These are phyloP conservation scores for Dicycla oo DNA, from an alignment of 2,888 invertebrate species.

Conservation along the genomic window DNA sequence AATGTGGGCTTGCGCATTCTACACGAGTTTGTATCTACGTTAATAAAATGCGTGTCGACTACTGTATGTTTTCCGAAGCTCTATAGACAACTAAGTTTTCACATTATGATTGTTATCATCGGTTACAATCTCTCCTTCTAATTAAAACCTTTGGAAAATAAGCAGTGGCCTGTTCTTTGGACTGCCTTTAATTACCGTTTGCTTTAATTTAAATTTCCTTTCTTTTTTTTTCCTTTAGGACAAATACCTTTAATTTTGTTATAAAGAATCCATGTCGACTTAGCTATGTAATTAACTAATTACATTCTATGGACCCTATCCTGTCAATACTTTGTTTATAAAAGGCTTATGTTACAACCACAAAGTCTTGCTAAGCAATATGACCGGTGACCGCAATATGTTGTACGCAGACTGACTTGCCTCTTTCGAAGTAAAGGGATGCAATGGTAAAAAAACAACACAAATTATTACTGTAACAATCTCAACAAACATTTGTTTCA, in stretches of 20 bases:
- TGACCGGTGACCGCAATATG: not conserved
- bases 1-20: conserved; percentile 23
- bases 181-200: conserved; percentile 40
- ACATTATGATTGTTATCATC: conserved; percentile 34
- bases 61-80: conserved; percentile 21
- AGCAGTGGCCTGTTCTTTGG: conserved; percentile 48
- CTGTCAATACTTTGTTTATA: not conserved
- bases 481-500: conserved; percentile 14
- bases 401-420: not conserved
- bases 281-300: conserved; percentile 32
- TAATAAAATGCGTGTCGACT: not conserved
- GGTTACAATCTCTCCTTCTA: conserved; percentile 30
- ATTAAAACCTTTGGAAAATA: conserved; percentile 47
- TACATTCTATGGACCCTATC: not conserved
- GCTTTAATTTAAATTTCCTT: conserved; percentile 21
- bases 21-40: conserved; percentile 6
- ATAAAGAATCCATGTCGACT: conserved; percentile 1
- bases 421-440: not conserved
- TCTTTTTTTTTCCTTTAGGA: not conserved
- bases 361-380: not conserved
- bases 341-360: not conserved
- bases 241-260: conserved; percentile 34
- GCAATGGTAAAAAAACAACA: not conserved
- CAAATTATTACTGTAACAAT: conserved; percentile 32
- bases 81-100: conserved; percentile 25